phyloP scores from a whole-genome alignment of 2,797 vertebrate species.

The Esox lucius region DNA sequence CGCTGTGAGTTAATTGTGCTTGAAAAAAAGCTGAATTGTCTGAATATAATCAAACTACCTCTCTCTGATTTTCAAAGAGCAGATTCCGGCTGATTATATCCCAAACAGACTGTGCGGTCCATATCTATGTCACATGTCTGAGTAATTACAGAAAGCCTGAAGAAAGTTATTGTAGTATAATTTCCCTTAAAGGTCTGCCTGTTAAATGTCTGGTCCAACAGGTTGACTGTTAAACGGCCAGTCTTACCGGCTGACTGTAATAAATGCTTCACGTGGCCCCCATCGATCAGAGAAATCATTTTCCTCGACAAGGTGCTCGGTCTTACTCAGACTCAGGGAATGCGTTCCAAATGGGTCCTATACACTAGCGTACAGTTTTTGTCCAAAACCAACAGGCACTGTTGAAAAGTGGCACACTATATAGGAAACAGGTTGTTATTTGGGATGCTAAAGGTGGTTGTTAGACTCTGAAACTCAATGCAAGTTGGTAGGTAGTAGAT shows the following conservation, averaged over 20 bases:
- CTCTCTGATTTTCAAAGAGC: background rate
- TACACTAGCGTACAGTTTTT: too few species aligned
- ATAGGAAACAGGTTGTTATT: background rate
- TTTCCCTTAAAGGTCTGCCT: too few species aligned
- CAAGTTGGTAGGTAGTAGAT: background rate
- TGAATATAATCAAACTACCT: conserved; percentile 5
- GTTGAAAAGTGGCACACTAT: background rate
- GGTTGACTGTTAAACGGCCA: conserved; percentile 8
- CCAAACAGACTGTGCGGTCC: background rate
- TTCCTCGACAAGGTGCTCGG: background rate
- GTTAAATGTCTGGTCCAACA: background rate
- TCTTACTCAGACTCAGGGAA: background rate
- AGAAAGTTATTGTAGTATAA: background rate
- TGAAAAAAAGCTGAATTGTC: conserved; percentile 14
- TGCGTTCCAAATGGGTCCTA: background rate
- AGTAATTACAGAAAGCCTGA: background rate
- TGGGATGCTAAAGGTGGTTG: background rate
- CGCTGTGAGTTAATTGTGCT: conserved; percentile 16
- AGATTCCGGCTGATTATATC: background rate
- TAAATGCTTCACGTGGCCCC: conserved; percentile 11
- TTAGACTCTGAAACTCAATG: background rate
- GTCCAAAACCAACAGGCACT: too few species aligned
- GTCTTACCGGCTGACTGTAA: background rate
- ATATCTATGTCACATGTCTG: background rate
- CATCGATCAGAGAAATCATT: conserved; percentile 12